phyloP scores from a whole-genome alignment of 2,113 vertebrate species.

The Platysternon megacephalum region DNA sequence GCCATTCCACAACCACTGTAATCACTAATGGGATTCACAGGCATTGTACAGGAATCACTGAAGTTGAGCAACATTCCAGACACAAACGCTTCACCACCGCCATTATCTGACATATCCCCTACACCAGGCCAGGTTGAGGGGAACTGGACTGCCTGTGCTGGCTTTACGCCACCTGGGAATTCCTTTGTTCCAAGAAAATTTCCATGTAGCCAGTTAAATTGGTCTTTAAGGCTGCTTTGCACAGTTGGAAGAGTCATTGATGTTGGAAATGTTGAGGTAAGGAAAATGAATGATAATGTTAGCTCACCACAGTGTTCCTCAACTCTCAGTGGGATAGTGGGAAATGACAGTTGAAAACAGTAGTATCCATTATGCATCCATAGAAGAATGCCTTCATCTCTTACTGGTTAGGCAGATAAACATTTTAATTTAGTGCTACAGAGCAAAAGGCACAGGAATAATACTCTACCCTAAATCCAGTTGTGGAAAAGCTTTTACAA shows the following conservation, averaged over 20 bases:
- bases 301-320: accelerated
- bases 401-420: background rate
- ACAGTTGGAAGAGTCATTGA: background rate
- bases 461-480: background rate
- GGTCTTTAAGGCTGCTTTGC: accelerated
- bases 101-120: background rate
- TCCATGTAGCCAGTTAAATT: background rate
- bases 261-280: background rate
- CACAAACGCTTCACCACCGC: background rate
- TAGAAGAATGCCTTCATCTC: accelerated
- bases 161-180: accelerated
- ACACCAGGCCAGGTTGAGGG: background rate
- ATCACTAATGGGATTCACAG: accelerated
- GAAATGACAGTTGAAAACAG: background rate
- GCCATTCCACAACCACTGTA: background rate
- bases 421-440: background rate
- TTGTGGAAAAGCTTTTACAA: background rate
- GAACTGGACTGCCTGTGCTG: background rate
- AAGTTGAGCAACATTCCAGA: background rate
- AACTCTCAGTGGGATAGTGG: accelerated
- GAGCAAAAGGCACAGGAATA: background rate
- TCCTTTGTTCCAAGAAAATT: background rate
- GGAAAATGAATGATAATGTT: background rate
- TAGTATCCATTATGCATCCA: background rate
- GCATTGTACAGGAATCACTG: background rate